Base-by-base conservation (phyloP, 2,888 invertebrate species). In the Emesis furor region DNA sequence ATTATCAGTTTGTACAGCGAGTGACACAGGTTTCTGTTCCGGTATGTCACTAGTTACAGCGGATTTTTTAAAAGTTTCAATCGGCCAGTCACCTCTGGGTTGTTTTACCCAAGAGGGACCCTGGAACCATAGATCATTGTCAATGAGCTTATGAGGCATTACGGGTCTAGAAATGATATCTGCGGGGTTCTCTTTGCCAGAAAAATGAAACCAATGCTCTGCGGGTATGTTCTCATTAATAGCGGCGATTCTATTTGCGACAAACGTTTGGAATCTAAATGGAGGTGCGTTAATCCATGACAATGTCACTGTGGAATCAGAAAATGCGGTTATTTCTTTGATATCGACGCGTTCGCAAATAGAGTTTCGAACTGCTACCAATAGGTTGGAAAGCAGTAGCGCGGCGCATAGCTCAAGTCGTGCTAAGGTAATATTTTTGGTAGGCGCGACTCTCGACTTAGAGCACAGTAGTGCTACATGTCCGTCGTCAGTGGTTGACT, bases 271-370 rank as follows among this genome's bases (percentile, higher is more conserved):
- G 76, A 71, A 84, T 39, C 72, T 46, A 32, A 78, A 55, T 12
- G 79, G 55, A 17, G 62, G 30, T 10, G 86, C 81, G 68, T 81
- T 79, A 37, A 86, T 86, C 84, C 86, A 86, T 3, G 73, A 24
- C n/a, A 86, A 68, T 3, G 84, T 72, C 1, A 86, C 59, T 17
- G 78, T 82, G 7, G 86, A 84, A 24, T 86, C 82, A 0, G 84
- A 79, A 55, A 86, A 86, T 3, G 78, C 77, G 62, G 42, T 68
- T 10, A 77, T 75, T 10, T 79, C 46, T 8, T 79, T 17, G 24
- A 85, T 78, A 3, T 80, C 24, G 24, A 69, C 69, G 51, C 81
- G 76, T 46, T 76, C 67, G 10, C n/a, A 67, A 5, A 78, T 12
- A 24, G 8, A 24, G 3, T 46, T 10, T 1, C 24, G 17, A 10